Evolutionary conservation across 2,797 vertebrate genomes (phyloP), one percentile per base, ranked within the genome.

Genomic region (Argentina silus): DNA sequence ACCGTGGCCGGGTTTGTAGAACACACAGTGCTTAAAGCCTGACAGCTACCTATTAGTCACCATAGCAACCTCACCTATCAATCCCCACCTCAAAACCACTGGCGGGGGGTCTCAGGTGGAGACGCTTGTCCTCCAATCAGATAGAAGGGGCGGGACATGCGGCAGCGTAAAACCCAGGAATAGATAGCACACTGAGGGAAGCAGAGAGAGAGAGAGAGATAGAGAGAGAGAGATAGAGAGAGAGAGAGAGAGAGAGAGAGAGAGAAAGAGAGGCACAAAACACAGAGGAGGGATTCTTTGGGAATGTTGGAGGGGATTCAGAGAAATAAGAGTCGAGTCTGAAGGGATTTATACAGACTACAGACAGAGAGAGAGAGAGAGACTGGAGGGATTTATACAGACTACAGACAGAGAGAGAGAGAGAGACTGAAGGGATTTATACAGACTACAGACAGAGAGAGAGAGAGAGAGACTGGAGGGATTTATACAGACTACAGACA

Each of bases 111-210:
- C 74, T 56, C 85, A 78, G 77, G 77, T 79, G 69, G 51, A 75
- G 77, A 21, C 19, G 0, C 66, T 80, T 82, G 76, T 80, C 3
- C 14, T 80, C 80, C 86, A 83, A 70, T 85, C 78, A 27, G 70
- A 12, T n/a, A 48, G 2, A n/a, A 21, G 64, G 78, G 83, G 78
- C 73, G 79, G 67, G 64, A 44, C 77, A 51, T 43, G 10, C 68
- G 43, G 63, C 27, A 55, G 71, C 72, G 69, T 65, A 42, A 59
- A 55, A 55, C 56, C 11, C 67, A 68, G 55, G 70, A 72, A 67
- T 14, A 17, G 19, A 12, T 15, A 6, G 51, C 51, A 70, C 43
- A 76, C 67, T 44, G 10, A 60, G 27, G 42, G 57, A 74, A 48
- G 19, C 63, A 27, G 17, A 65, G 74, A 60, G 60, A 55, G 59